Base-by-base conservation (phyloP, 2,113 vertebrate species). In the Psittacula cyanocephala region DNA sequence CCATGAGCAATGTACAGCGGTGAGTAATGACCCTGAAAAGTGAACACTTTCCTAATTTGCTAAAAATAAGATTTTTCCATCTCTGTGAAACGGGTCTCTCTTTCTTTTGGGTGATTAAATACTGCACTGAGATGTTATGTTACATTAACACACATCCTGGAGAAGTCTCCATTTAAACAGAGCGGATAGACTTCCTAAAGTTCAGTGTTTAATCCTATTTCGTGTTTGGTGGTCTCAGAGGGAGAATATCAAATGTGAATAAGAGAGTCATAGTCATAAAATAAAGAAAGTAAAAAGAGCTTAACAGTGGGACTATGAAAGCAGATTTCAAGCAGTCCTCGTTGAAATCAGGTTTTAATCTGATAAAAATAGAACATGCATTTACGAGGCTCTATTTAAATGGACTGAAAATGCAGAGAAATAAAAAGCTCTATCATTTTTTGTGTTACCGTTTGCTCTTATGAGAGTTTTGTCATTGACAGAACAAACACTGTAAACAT, bases 1-100 rank as follows among this genome's bases (percentile, higher is more conserved):
- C 64, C 75, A 29, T 18, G 68, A 78, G 86, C 82, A 47, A 2
- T n/a, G 80, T 27, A 23, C 35, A 3, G 18, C 13, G 6, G 55
- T 78, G 80, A 94, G 85, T 90, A 88, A 95, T 71, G 96, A 81
- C 57, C 81, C 82, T 83, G 76, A 64, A 71, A 95, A 95, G 81
- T 41, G 72, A 68, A 68, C 20, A 1, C 55, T 91, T 81, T 2
- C 68, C 88, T 88, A 64, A 93, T 96, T 93, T 94, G 95, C 90
- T 95, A 96, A 94, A 96, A 97, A 92, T 95, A 90, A 94, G 88
- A 9, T 93, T 95, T 90, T 90, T 72, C 35, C 29, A 22, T 81
- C 76, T 86, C 59, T 60, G 0, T n/a, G n/a, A 52, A 92, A 92
- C 31, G 2, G 0, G 9, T 23, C 29, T 55, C 24, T 75, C 43